phyloP scores from a whole-genome alignment of 2,888 invertebrate species.

The Papilio protenor region DNA sequence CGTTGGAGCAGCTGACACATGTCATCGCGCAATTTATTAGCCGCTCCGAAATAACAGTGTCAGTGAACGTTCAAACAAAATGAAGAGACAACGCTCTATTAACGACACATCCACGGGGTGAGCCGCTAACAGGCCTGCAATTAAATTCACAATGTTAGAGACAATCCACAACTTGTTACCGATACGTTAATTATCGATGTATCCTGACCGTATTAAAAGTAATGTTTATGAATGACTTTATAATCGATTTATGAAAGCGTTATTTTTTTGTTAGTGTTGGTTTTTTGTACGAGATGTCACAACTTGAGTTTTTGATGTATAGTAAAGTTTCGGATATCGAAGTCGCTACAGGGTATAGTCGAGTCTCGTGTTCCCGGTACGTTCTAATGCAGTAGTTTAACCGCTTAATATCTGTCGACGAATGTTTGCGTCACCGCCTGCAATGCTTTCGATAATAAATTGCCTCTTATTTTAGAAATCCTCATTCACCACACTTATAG shows the following conservation, averaged over 20 bases:
- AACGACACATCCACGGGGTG: constrained; percentile 76
- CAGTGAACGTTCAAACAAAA: constrained; percentile 82
- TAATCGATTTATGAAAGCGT: neutral
- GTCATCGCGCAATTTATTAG: constrained; percentile 84
- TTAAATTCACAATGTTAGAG: constrained; percentile 66
- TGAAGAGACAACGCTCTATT: constrained; percentile 81
- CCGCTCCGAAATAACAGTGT: constrained; percentile 83
- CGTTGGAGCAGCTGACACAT: constrained; percentile 84
- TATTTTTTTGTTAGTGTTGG: neutral
- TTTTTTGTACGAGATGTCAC: constrained; percentile 19
- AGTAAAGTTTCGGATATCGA: constrained; percentile 50
- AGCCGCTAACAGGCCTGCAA: constrained; percentile 70
- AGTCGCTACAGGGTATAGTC: constrained; percentile 67
- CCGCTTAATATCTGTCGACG: constrained; percentile 82
- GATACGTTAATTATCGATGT: constrained; percentile 56
- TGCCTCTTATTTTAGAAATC: constrained; percentile 80
- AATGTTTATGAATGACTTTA: neutral
- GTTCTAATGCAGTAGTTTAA: constrained; percentile 72
- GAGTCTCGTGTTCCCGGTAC: constrained; percentile 61
- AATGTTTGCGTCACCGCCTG: constrained; percentile 79
- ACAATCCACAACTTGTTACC: constrained; percentile 22
- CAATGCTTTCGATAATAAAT: constrained; percentile 79
- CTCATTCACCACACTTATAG: constrained; percentile 75
- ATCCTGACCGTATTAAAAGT: constrained; percentile 48
- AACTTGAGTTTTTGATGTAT: constrained; percentile 29